Base-by-base conservation (phyloP, 2,888 invertebrate species). In the Patella caerulea region DNA sequence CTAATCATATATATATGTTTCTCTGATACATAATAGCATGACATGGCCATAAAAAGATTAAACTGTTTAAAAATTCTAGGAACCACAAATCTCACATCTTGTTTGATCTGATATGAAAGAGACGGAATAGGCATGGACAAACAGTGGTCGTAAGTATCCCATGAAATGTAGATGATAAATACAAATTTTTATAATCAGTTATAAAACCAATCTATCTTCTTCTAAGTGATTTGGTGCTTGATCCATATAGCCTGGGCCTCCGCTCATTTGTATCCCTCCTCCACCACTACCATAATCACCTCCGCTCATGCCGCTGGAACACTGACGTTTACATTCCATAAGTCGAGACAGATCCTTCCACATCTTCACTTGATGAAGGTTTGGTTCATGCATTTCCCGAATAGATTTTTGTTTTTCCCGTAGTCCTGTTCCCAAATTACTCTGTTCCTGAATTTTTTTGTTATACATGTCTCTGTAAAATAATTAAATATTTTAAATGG, bases 401-500 rank as follows among this genome's bases (percentile, higher is more conserved):
- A 93, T 91, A 74, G 90, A 89, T 83, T 93, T 93, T 87, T 94
- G 92, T 78, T 90, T 90, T 79, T 92, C 92, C 24, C 91, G 83
- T 72, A 92, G 84, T 72, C 90, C 87, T 77, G 92, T 92, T 17
- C 92, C 92, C 19, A 92, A 83, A 81, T 92, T 93, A 90, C 95
- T 94, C 86, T 94, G 93, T 84, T 95, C 94, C 76, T 92, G 92
- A 73, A 95, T 94, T 87, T 94, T 94, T 83, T 93, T 92, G 85
- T 93, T 93, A 86, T 95, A 92, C 82, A 93, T 92, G 83, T 95
- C 95, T 91, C 95, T 94, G 91, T 90, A 92, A 34, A 93, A 65
- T 75, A 74, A 9, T 9, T 45, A 45, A 45, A 45, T 45, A 45
- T 45, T 45, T 45, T 45, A 7, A 45, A 45, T 45, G 45, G 9